Percentiles rank a stretch among this genome's conserved stretches.
phyloP scores from a whole-genome alignment of 2,113 vertebrate species.

The Talpa occidentalis region DNA sequence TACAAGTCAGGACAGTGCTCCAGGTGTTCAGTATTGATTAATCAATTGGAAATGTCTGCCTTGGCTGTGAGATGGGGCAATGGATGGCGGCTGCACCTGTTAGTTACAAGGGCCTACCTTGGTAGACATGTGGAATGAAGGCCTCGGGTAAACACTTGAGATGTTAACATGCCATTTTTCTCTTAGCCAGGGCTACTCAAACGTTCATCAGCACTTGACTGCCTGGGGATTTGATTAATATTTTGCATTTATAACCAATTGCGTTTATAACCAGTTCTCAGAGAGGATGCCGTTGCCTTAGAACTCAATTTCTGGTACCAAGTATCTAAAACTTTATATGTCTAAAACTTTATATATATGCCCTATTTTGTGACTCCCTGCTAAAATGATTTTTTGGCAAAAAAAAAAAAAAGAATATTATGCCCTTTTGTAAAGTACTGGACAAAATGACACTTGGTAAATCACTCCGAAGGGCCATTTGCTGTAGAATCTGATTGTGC shows the following conservation, averaged over 20 bases:
- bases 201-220: neutral
- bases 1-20: neutral
- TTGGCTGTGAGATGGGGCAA: neutral
- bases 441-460: neutral
- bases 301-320: neutral
- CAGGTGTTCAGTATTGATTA: neutral
- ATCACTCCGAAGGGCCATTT: neutral
- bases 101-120: neutral
- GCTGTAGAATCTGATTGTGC: neutral
- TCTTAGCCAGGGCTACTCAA: neutral
- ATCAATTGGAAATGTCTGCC: slow-evolving; percentile 4
- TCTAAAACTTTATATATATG: neutral
- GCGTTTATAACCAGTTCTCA: neutral
- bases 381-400: neutral
- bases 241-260: neutral
- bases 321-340: neutral
- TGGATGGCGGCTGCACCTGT: neutral
- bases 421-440: neutral
- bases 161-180: neutral
- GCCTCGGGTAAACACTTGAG: neutral
- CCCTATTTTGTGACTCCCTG: neutral
- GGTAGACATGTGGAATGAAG: neutral
- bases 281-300: neutral
- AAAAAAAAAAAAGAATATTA: slow-evolving; percentile 31
- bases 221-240: neutral